Percentiles rank a stretch among this genome's conserved stretches.
These are phyloP conservation scores for Mormyrus lacerda DNA, from an alignment of 2,113 vertebrate species.

Conservation along the genomic window DNA sequence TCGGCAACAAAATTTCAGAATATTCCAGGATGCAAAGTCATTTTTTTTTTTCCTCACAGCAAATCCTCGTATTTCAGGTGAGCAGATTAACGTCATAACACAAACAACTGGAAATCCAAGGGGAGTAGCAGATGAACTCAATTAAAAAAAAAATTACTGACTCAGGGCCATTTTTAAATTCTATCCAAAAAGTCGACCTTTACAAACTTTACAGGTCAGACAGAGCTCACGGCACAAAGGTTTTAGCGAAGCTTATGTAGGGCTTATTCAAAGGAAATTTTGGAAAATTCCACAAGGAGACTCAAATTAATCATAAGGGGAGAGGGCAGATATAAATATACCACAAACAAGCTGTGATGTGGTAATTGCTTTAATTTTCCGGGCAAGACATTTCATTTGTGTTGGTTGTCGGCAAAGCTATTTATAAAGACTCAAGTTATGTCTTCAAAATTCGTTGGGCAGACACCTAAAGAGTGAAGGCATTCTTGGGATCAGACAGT, in stretches of 20 bases:
- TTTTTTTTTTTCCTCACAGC: not conserved
- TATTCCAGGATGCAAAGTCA: not conserved
- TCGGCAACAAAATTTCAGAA: not conserved
- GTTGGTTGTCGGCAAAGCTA: not conserved
- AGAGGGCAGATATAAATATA: not conserved
- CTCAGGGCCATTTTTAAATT: not conserved
- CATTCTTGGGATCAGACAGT: constrained; percentile 5
- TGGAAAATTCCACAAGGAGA: not conserved
- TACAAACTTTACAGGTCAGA: not conserved
- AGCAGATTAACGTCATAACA: not conserved
- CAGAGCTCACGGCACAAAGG: not conserved
- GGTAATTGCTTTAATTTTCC: constrained; percentile 8
- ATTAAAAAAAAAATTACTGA: not conserved
- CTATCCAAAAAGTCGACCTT: not conserved
- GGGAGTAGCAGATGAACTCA: not conserved
- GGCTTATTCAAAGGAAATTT: not conserved
- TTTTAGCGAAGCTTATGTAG: not conserved
- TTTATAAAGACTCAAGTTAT: constrained; percentile 8
- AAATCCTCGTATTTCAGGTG: not conserved
- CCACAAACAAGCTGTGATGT: not conserved
- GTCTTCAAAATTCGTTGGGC: constrained; percentile 3
- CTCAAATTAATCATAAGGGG: not conserved
- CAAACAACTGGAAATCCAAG: not conserved
- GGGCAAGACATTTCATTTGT: not conserved
- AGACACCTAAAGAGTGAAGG: constrained; percentile 5